Percentiles rank a stretch among this genome's conserved stretches.
phyloP scores from a whole-genome alignment of 2,113 vertebrate genomes.

The Pterocles gutturalis region DNA sequence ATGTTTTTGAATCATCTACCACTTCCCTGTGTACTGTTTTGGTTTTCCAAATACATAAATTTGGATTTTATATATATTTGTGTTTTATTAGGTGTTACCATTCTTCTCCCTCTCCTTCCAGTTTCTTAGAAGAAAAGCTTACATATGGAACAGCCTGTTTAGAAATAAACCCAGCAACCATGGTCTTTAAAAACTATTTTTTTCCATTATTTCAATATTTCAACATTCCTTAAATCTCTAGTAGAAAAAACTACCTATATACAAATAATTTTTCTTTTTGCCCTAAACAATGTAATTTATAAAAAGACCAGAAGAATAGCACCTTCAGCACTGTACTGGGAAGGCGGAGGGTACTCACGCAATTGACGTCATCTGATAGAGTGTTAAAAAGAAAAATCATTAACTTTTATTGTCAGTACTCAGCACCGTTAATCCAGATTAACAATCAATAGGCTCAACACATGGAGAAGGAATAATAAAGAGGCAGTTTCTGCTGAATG shows the following conservation, averaged over 20 bases:
- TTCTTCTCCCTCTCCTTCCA: not conserved
- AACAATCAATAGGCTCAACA: not conserved
- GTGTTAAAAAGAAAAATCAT: not conserved
- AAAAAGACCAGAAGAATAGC: not conserved
- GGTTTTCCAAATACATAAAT: not conserved
- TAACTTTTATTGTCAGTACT: not conserved
- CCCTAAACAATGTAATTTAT: not conserved
- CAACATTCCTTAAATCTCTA: not conserved
- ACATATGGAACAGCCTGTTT: not conserved
- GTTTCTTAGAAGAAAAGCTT: not conserved
- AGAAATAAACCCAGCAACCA: not conserved
- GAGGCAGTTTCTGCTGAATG: not conserved
- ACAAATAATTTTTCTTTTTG: not conserved
- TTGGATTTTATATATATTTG: not conserved
- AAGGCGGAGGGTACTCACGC: not conserved
- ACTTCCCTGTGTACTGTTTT: not conserved
- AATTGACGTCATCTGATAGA: not conserved
- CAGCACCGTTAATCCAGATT: slow-evolving; percentile 19
- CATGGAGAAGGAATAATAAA: not conserved
- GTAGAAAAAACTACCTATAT: not conserved
- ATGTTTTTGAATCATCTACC: not conserved
- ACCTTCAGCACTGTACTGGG: not conserved
- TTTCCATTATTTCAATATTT: not conserved
- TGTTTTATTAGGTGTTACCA: not conserved
- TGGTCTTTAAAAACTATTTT: not conserved